Evolutionary conservation across 2,888 invertebrate genomes (phyloP).

Genomic region (Steinernema hermaphroditum): DNA sequence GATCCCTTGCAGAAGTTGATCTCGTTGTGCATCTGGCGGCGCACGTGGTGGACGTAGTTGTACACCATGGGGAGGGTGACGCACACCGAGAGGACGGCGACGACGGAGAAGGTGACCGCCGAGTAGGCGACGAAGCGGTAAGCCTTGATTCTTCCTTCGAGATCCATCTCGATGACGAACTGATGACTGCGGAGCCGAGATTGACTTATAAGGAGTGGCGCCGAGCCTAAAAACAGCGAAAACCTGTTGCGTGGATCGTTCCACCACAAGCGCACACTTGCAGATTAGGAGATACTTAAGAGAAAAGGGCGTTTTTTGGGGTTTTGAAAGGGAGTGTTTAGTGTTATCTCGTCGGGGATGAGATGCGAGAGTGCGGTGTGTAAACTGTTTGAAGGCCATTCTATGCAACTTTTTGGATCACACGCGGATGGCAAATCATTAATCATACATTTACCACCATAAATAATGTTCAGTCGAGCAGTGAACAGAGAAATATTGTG

Average conservation of each 20-base stretch:
- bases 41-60: conserved; percentile 20
- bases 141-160: conserved; percentile 24
- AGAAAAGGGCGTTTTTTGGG: not conserved
- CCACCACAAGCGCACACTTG: not conserved
- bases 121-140: conserved; percentile 25
- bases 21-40: conserved; percentile 7
- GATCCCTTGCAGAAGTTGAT: conserved; percentile 33
- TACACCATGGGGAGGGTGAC: conserved; percentile 29
- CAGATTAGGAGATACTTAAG: not conserved
- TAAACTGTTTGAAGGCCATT: no score
- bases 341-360: no score
- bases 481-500: no score
- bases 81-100: conserved; percentile 31
- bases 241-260: not conserved
- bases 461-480: no score
- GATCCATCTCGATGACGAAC: conserved; percentile 4
- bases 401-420: no score
- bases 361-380: no score
- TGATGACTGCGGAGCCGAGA: not conserved
- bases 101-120: conserved; percentile 18
- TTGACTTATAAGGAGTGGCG: not conserved
- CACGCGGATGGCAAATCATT: no score
- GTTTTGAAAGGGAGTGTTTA: not conserved
- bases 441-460: no score
- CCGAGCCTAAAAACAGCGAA: not conserved